Evolutionary conservation across 2,888 invertebrate species (phyloP).

Genomic region (Clitarchus hookeri): DNA sequence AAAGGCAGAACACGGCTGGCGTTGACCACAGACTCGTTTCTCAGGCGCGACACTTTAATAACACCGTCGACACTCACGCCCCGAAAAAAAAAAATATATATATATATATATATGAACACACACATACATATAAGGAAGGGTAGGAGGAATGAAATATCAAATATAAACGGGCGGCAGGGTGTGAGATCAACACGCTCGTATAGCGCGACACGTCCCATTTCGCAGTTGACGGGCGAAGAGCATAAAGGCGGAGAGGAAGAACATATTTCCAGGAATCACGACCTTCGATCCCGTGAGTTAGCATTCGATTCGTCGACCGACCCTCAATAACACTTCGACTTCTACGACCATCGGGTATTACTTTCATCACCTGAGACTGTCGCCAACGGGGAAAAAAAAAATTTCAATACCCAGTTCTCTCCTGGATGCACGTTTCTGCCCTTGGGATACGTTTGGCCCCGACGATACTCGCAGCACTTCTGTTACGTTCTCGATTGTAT

Average conservation of each 20-base stretch:
- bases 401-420: no score
- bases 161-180: neutral
- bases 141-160: constrained; percentile 11
- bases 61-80: neutral
- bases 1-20: neutral
- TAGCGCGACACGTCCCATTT: neutral
- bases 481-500: no score
- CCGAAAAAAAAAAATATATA: neutral
- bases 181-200: neutral
- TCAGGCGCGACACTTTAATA: constrained; percentile 9
- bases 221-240: neutral
- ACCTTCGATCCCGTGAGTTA: neutral
- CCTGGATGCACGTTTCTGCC: no score
- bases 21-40: neutral
- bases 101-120: no score
- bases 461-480: no score
- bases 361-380: no score
- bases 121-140: neutral
- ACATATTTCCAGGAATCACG: no score
- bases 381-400: no score
- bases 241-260: no score
- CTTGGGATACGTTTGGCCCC: no score
- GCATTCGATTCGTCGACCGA: neutral
- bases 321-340: neutral
- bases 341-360: no score